Percentiles rank a stretch among this genome's conserved stretches.
phyloP scores from a whole-genome alignment of 2,797 vertebrate species.

The Ctenopoma kingsleyae region DNA sequence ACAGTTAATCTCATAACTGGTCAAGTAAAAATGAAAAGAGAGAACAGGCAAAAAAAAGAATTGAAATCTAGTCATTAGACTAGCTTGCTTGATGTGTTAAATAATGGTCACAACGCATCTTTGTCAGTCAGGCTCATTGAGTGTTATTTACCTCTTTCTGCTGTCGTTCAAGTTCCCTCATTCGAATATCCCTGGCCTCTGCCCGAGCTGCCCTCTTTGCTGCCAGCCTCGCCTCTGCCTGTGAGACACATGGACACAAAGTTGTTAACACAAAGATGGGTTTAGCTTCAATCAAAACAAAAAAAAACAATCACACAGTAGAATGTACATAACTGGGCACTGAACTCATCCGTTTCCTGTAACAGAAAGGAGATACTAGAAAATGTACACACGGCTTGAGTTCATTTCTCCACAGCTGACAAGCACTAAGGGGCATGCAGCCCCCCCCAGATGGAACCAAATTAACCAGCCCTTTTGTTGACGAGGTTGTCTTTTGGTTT shows the following conservation, averaged over 20 bases:
- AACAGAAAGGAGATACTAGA: slow-evolving; percentile 5
- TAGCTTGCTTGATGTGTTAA: neutral
- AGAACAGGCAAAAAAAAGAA: neutral
- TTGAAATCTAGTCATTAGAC: neutral
- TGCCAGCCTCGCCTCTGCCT: slow-evolving; percentile 97
- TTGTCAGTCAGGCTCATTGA: slow-evolving; percentile 10
- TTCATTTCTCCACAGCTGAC: neutral
- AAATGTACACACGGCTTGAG: slow-evolving; percentile 6
- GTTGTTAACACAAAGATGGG: slow-evolving; percentile 45
- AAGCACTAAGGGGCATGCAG: neutral
- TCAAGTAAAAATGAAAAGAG: slow-evolving; percentile 10
- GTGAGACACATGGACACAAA: slow-evolving; percentile 60
- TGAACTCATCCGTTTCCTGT: slow-evolving; percentile 8
- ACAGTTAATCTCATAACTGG: neutral
- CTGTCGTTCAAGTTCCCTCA: slow-evolving; percentile 96
- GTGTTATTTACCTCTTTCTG: slow-evolving; percentile 92
- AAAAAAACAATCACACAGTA: slow-evolving; percentile 8
- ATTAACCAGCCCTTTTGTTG: neutral
- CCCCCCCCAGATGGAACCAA: neutral
- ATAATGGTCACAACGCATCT: slow-evolving; percentile 15
- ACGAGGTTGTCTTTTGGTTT: neutral
- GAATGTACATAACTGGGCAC: slow-evolving; percentile 1
- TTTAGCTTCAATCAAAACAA: neutral
- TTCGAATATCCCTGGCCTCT: slow-evolving; percentile 97
- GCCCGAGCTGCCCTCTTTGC: slow-evolving; percentile 96